These are phyloP conservation scores for Anadara kagoshimensis DNA, from an alignment of 1,140 invertebrate genomes.

Conservation along the genomic window DNA sequence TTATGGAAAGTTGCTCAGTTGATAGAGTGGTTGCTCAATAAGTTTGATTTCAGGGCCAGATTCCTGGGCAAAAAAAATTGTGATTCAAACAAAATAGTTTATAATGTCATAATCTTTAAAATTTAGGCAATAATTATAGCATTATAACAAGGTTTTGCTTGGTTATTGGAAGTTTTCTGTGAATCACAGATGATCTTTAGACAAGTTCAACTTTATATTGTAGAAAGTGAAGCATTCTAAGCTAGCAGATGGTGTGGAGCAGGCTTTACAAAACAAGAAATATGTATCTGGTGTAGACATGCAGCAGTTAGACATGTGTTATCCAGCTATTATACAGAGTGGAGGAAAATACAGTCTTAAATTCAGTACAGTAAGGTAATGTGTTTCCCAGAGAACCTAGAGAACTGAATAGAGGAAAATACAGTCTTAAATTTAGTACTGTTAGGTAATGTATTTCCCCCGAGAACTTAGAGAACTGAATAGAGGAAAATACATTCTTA, in stretches of 20 bases:
- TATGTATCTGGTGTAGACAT: constrained; percentile 91
- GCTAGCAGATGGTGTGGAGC: constrained; percentile 94
- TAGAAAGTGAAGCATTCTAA: constrained; percentile 94
- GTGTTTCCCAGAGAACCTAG: too few species aligned
- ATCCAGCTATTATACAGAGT: constrained; percentile 98
- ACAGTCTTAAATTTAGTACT: constrained; percentile 97
- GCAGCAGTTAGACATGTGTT: constrained; percentile 95
- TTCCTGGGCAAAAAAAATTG: too few species aligned
- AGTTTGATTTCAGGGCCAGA: too few species aligned
- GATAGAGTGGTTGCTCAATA: too few species aligned
- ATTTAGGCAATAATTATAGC: too few species aligned
- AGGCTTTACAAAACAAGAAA: constrained; percentile 88
- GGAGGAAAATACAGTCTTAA: constrained; percentile 98
- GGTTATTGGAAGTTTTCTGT: too few species aligned
- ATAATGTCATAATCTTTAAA: too few species aligned
- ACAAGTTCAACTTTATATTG: constrained; percentile 58
- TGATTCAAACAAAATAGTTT: too few species aligned
- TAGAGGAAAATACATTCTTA: constrained; percentile 96
- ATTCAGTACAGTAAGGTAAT: constrained; percentile 87
- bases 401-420: constrained; percentile 97
- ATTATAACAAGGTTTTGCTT: too few species aligned
- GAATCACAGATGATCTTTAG: too few species aligned
- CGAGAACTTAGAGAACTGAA: constrained; percentile 89
- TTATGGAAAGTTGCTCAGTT: too few species aligned
- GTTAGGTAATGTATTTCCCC: constrained; percentile 75